phyloP scores from a whole-genome alignment of 1,140 invertebrate species.

The Ceratina australensis region DNA sequence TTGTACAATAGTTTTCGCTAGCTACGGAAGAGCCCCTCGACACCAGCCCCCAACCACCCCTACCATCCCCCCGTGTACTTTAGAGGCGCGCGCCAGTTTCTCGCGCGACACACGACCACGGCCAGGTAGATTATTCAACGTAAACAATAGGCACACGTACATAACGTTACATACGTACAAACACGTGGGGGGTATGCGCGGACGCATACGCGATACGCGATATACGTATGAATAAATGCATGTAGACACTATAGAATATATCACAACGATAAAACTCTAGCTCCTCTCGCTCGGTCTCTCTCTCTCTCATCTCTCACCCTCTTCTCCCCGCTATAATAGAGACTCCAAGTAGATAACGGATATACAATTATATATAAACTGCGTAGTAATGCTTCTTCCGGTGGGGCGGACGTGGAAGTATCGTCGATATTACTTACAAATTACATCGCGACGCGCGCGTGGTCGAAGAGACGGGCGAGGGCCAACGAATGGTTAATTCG shows the following conservation, averaged over 20 bases:
- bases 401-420: conserved; percentile 64
- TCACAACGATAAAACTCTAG: conserved; percentile 76
- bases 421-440: conserved; percentile 57
- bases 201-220: conserved; percentile 39
- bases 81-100: conserved; percentile 50
- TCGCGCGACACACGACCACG: conserved; percentile 29
- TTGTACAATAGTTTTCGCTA: neutral
- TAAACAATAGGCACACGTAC: conserved; percentile 63
- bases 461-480: conserved; percentile 56
- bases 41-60: too few relatives aligned
- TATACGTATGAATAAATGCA: conserved; percentile 57
- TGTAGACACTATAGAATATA: conserved; percentile 68
- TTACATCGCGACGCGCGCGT: conserved; percentile 41
- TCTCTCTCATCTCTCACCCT: too few relatives aligned
- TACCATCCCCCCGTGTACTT: neutral
- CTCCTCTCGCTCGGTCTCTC: conserved; percentile 30
- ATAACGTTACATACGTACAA: conserved; percentile 59
- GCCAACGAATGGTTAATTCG: conserved; percentile 34
- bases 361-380: conserved; percentile 63
- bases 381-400: conserved; percentile 61
- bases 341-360: conserved; percentile 62
- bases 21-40: conserved; percentile 47
- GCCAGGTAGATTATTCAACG: conserved; percentile 52
- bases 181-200: conserved; percentile 37
- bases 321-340: conserved; percentile 55